A percentile compares a stretch with the other conserved stretches of the same genome.
Conservation (phyloP, 2,888 invertebrate genomes). For the Escarpia spicata region DNA sequence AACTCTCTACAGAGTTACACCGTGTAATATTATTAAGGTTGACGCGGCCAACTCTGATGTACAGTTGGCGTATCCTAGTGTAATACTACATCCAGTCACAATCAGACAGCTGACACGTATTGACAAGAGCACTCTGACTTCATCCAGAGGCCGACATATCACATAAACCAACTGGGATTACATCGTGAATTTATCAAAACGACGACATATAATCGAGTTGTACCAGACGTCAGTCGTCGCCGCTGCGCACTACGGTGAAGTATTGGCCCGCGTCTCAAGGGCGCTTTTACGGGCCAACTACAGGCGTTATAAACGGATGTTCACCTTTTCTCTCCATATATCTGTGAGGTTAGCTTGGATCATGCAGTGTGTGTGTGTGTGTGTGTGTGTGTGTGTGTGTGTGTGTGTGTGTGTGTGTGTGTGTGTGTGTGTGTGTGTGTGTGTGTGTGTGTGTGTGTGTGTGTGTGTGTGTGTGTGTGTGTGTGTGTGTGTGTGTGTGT, state of each 20-base stretch:
- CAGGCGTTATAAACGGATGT: not conserved
- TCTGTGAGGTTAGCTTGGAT: not conserved
- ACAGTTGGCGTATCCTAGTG: too few species aligned
- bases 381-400: not conserved
- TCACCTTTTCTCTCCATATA: not conserved
- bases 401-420: too few species aligned
- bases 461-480: too few species aligned
- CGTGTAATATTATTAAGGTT: too few species aligned
- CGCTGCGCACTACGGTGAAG: not conserved
- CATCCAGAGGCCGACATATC: not conserved
- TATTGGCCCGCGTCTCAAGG: not conserved
- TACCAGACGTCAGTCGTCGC: not conserved
- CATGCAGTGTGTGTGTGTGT: not conserved
- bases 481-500: too few species aligned
- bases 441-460: too few species aligned
- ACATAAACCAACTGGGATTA: not conserved
- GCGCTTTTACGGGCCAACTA: not conserved
- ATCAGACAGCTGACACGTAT: not conserved
- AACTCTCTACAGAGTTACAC: too few species aligned
- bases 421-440: too few species aligned
- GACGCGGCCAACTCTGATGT: too few species aligned
- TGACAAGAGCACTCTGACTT: not conserved
- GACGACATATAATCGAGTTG: constrained; percentile 6
- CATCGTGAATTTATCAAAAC: not conserved
- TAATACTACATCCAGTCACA: not conserved